Percentiles rank a stretch among this genome's conserved stretches.
These are phyloP conservation scores for Epizoanthus illoricatus DNA, from an alignment of 92 coral and sea anemone genomes.

Conservation along the genomic window DNA sequence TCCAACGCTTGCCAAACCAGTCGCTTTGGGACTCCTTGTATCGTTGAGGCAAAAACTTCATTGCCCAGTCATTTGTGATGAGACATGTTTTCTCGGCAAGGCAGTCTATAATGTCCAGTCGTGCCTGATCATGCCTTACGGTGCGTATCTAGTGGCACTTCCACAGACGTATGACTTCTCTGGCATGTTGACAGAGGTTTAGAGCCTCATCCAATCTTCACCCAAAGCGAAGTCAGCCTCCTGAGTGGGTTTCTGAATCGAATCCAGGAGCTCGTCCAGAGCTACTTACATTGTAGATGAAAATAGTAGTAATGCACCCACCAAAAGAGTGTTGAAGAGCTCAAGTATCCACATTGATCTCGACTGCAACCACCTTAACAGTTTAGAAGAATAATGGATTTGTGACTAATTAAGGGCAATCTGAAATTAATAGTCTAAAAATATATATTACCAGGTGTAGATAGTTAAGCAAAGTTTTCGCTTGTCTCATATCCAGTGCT, in stretches of 20 bases:
- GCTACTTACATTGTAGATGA: no score
- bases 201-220: slow-evolving; percentile 42
- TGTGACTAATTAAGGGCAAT: no score
- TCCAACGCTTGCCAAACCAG: slow-evolving; percentile 42
- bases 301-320: no score
- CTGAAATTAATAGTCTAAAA: no score
- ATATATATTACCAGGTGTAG: no score
- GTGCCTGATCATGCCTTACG: not conserved
- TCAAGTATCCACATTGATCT: no score
- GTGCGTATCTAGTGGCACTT: slow-evolving; percentile 19
- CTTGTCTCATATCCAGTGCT: no score
- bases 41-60: slow-evolving; percentile 7
- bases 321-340: no score
- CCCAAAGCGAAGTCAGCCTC: slow-evolving; percentile 4
- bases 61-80: no score
- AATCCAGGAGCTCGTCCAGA: slow-evolving; percentile 21
- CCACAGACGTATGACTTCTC: slow-evolving; percentile 29
- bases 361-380: no score
- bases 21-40: slow-evolving; percentile 33
- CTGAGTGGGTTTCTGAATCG: slow-evolving; percentile 24
- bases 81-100: slow-evolving; percentile 30
- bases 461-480: no score
- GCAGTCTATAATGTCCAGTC: slow-evolving; percentile 12
- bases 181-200: slow-evolving; percentile 33
- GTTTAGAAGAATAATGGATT: no score